These are phyloP conservation scores for Achatina immaculata DNA, from an alignment of 1,140 invertebrate genomes.

Conservation along the genomic window DNA sequence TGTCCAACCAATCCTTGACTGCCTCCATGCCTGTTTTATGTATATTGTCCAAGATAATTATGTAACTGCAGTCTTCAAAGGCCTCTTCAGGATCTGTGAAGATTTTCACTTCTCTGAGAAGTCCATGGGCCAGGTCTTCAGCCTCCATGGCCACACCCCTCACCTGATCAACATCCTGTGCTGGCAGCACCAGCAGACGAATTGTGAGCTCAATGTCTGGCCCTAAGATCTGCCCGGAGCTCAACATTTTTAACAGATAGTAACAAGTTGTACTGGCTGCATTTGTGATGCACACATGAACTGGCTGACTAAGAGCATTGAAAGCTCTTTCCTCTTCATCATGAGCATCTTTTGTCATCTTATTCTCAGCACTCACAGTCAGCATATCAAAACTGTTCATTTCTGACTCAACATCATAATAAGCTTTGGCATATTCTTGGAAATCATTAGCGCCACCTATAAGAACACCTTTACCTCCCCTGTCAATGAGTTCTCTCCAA, in stretches of 20 bases:
- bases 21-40: slow-evolving; percentile 47
- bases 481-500: slow-evolving; percentile 70
- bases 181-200: slow-evolving; percentile 52
- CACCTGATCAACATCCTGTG: slow-evolving; percentile 48
- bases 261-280: slow-evolving; percentile 59
- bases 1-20: slow-evolving; percentile 56
- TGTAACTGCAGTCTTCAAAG: slow-evolving; percentile 60
- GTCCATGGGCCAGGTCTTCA: slow-evolving; percentile 58
- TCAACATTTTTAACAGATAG: slow-evolving; percentile 54
- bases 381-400: slow-evolving; percentile 64
- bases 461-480: slow-evolving; percentile 70
- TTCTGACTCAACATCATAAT: slow-evolving; percentile 67
- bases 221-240: slow-evolving; percentile 65
- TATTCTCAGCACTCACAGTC: slow-evolving; percentile 65
- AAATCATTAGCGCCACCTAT: slow-evolving; percentile 71
- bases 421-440: slow-evolving; percentile 69
- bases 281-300: slow-evolving; percentile 67
- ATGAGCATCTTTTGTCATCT: slow-evolving; percentile 58
- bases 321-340: slow-evolving; percentile 59
- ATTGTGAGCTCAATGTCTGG: slow-evolving; percentile 57
- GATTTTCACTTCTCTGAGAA: slow-evolving; percentile 56
- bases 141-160: slow-evolving; percentile 64
- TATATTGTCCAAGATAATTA: slow-evolving; percentile 67
- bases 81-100: slow-evolving; percentile 53
- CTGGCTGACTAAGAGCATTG: slow-evolving; percentile 57